Base-by-base conservation (phyloP, 2,113 vertebrate species). In the Pao palembangensis region DNA sequence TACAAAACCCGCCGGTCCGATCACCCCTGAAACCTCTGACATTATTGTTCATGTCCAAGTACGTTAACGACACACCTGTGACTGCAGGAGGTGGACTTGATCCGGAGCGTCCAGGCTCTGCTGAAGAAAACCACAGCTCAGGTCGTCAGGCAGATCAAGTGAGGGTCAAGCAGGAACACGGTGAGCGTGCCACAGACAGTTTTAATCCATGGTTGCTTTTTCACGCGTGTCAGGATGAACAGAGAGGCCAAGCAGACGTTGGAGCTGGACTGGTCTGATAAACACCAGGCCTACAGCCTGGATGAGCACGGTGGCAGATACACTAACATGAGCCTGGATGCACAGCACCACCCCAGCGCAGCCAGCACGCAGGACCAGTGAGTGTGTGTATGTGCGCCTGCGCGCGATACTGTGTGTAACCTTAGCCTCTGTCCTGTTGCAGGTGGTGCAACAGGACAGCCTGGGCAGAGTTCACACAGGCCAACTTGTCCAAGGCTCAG, bases 191-290 rank as follows among this genome's bases (percentile, higher is more conserved):
- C 6, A n/a, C 5, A 48, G n/a, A 10, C 6, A 2, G 6, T 47
- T 16, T n/a, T 2, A 2, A n/a, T 8, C 44, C 0, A 8, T 3
- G 4, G 51, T 5, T 46, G 54, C 55, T 25, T 48, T 0, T 61
- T 6, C 51, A 56, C 62, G 58, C 69, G 23, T 67, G 3, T 2
- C 67, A 98, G 96, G 67, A 61, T 88, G 75, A 97, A 95, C 70
- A 75, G 86, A 16, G 89, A 92, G 1, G 84, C 89, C 4, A 95
- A 98, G 82, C 88, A 93, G 71, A 60, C 68, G 0, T 88, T 96
- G 2, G 96, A 98, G 82, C 72, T 82, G 69, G 93, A 94, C 84
- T 96, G 94, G 94, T 97, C 94, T 0, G 94, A 98, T 71, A 98
- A 97, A 67, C 76, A 91, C 0, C 85, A 94, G 61, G 85, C 95